These are phyloP conservation scores for Aramus guarauna DNA, from an alignment of 2,113 vertebrate genomes.

Conservation along the genomic window DNA sequence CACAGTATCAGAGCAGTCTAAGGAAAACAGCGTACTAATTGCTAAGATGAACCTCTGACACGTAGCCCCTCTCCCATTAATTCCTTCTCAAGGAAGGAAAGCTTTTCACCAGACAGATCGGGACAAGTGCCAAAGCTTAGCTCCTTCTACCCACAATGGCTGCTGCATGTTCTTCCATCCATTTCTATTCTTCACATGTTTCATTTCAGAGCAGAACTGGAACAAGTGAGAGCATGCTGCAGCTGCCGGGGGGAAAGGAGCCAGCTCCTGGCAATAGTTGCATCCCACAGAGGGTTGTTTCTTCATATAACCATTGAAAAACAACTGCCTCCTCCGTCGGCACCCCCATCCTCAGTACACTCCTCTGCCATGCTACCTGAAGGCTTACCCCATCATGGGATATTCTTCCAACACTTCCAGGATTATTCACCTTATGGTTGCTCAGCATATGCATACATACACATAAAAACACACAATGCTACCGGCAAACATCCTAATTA, in stretches of 20 bases:
- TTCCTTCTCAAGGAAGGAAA: neutral
- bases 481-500: neutral
- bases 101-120: neutral
- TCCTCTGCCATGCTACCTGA: neutral
- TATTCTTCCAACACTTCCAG: neutral
- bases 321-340: neutral
- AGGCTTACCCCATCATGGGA: neutral
- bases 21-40: neutral
- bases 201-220: neutral
- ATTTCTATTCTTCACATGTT: neutral
- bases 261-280: conserved; percentile 2
- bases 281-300: neutral
- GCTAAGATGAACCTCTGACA: neutral
- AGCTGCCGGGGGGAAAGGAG: conserved; percentile 3
- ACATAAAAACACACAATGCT: neutral
- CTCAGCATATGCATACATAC: neutral
- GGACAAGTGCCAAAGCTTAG: neutral
- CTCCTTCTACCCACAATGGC: neutral
- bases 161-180: neutral
- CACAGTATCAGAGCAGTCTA: neutral
- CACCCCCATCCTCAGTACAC: neutral
- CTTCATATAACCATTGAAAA: neutral
- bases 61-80: neutral
- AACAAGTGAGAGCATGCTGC: conserved; percentile 40
- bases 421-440: neutral